These are phyloP conservation scores for Standfussiana lucernea DNA, from an alignment of 2,888 invertebrate genomes.

Conservation along the genomic window DNA sequence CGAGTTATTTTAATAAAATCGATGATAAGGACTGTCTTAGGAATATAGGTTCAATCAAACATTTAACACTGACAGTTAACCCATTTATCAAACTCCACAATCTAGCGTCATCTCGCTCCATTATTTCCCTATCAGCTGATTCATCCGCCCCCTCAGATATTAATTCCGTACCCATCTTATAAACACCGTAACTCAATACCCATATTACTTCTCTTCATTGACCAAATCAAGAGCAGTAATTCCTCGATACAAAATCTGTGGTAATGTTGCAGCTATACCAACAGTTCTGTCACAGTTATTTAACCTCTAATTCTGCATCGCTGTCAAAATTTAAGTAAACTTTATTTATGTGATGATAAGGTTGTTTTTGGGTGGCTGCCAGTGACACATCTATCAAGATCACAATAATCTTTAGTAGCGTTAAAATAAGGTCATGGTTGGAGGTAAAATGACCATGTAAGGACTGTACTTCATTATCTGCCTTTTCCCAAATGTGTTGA, in stretches of 20 bases:
- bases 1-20: not conserved
- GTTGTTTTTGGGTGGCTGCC: not conserved
- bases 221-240: slow-evolving; percentile 47
- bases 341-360: not conserved
- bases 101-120: not conserved
- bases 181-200: slow-evolving; percentile 48
- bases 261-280: slow-evolving; percentile 34
- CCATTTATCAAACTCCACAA: no score
- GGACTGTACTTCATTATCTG: no score
- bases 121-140: not conserved
- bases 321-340: not conserved
- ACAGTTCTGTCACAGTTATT: not conserved
- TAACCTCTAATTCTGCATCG: not conserved
- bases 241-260: slow-evolving; percentile 53
- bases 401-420: not conserved
- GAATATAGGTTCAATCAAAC: not conserved
- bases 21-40: not conserved
- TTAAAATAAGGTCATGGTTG: not conserved
- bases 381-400: not conserved
- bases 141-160: not conserved
- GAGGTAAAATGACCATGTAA: not conserved
- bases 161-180: not conserved
- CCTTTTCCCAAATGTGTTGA: no score
- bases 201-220: slow-evolving; percentile 29
- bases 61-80: no score